phyloP scores from a whole-genome alignment of 2,888 invertebrate genomes.

The Drosophila infuscata region DNA sequence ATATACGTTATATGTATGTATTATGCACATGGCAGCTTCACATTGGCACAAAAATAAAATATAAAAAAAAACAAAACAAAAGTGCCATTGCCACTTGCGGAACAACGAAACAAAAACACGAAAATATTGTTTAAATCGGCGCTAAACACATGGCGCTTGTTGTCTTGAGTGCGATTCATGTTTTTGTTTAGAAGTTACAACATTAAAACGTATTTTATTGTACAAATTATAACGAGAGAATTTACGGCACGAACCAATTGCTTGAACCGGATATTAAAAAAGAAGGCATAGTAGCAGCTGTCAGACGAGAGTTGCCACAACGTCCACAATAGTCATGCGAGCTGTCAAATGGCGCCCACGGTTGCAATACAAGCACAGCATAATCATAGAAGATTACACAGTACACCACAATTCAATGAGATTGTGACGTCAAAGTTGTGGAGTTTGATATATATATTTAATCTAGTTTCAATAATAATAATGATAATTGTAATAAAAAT shows the following conservation, averaged over 20 bases:
- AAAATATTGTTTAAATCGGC: slow-evolving; percentile 22
- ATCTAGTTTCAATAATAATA: background rate
- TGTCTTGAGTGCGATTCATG: slow-evolving; percentile 24
- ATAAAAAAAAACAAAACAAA: slow-evolving; percentile 39
- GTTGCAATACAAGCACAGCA: slow-evolving; percentile 21
- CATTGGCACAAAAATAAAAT: slow-evolving; percentile 25
- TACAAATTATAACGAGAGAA: slow-evolving; percentile 51
- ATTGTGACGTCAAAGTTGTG: background rate
- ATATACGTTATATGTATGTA: background rate
- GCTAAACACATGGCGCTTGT: slow-evolving; percentile 2
- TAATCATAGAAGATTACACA: background rate
- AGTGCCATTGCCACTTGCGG: slow-evolving; percentile 2
- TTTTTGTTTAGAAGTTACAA: slow-evolving; percentile 39
- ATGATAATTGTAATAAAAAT: background rate
- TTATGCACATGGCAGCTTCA: slow-evolving; percentile 46
- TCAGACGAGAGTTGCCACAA: slow-evolving; percentile 43
- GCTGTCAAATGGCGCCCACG: slow-evolving; percentile 35
- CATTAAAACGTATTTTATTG: slow-evolving; percentile 46
- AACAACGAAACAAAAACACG: slow-evolving; percentile 46
- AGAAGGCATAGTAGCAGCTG: slow-evolving; percentile 71
- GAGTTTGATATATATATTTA: background rate
- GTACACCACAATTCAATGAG: background rate
- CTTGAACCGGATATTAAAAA: slow-evolving; percentile 84
- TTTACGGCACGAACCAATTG: slow-evolving; percentile 80
- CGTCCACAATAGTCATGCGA: slow-evolving; percentile 36